Evolutionary conservation across 2,888 invertebrate genomes (phyloP).

Genomic region (Crossocerus cetratus): DNA sequence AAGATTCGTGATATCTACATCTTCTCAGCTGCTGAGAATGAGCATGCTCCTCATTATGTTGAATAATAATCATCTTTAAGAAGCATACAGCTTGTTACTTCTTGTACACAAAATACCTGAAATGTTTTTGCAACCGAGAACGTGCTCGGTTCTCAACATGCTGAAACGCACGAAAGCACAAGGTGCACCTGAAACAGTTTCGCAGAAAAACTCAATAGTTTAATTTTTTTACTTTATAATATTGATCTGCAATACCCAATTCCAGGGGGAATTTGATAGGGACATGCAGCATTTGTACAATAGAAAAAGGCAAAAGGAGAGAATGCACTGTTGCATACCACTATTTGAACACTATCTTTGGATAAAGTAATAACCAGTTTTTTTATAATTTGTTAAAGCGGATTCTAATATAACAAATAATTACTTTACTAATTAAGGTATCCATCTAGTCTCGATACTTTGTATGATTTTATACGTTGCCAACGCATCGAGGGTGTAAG

Average conservation of each 20-base stretch:
- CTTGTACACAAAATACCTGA: no score
- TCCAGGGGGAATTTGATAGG: constrained; percentile 27
- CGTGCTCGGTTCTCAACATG: constrained; percentile 23
- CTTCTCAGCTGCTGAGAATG: constrained; percentile 25
- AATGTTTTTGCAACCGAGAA: no score
- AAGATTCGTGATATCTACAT: constrained; percentile 9
- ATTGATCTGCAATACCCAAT: constrained; percentile 19
- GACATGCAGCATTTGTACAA: constrained; percentile 26
- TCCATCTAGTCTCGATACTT: constrained; percentile 68
- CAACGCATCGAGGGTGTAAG: constrained; percentile 55
- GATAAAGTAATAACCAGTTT: constrained; percentile 52
- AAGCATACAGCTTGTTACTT: no score
- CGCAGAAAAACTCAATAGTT: constrained; percentile 17
- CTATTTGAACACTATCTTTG: constrained; percentile 39
- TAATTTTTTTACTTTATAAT: constrained; percentile 30
- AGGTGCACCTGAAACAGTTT: not conserved
- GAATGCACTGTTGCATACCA: constrained; percentile 51
- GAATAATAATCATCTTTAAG: no score
- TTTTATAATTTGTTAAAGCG: constrained; percentile 59
- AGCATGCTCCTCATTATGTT: no score
- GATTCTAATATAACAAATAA: constrained; percentile 57
- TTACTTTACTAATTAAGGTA: constrained; percentile 60
- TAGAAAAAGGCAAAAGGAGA: constrained; percentile 25
- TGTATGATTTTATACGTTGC: constrained; percentile 64
- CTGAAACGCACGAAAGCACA: not conserved